Evolutionary conservation across 2,888 invertebrate species (phyloP).

Genomic region (Pachydiplax longipennis): DNA sequence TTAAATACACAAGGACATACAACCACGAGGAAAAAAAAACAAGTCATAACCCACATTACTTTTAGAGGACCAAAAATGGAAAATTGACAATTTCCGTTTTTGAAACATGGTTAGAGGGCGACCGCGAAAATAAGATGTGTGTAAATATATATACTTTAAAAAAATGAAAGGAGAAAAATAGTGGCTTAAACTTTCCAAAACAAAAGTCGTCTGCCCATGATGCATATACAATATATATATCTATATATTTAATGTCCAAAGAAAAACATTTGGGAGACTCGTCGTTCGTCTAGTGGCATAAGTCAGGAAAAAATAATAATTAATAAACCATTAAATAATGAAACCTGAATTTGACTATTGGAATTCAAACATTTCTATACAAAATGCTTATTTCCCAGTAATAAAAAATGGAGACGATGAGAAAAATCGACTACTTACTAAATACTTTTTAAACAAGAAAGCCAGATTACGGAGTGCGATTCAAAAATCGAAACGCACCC

Average conservation of each 20-base stretch:
- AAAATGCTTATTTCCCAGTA: slow-evolving; percentile 21
- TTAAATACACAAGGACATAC: slow-evolving; percentile 44
- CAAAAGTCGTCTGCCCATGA: slow-evolving; percentile 31
- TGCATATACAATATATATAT: slow-evolving; percentile 32
- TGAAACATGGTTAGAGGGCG: slow-evolving; percentile 24
- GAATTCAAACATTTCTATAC: slow-evolving; percentile 38
- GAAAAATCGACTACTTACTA: slow-evolving; percentile 5
- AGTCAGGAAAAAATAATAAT: slow-evolving; percentile 42
- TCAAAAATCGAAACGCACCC: slow-evolving; percentile 5
- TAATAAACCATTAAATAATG: slow-evolving; percentile 38
- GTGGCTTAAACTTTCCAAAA: slow-evolving; percentile 45
- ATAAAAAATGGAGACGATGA: slow-evolving; percentile 21
- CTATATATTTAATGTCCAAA: slow-evolving; percentile 39
- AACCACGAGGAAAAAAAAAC: slow-evolving; percentile 5
- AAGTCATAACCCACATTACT: slow-evolving; percentile 16
- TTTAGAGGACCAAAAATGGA: slow-evolving; percentile 1
- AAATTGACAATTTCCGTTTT: neutral
- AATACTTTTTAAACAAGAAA: slow-evolving; percentile 18
- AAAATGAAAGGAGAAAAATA: slow-evolving; percentile 43
- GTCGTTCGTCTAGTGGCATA: slow-evolving; percentile 14
- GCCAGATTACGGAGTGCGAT: neutral
- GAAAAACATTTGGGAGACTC: slow-evolving; percentile 42
- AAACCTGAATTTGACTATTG: slow-evolving; percentile 43
- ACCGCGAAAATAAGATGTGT: slow-evolving; percentile 14
- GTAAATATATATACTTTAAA: slow-evolving; percentile 31